Percentiles rank a stretch among this genome's conserved stretches.
These are phyloP conservation scores for Anolis apletophallus DNA, from an alignment of 2,797 vertebrate species.

Conservation along the genomic window DNA sequence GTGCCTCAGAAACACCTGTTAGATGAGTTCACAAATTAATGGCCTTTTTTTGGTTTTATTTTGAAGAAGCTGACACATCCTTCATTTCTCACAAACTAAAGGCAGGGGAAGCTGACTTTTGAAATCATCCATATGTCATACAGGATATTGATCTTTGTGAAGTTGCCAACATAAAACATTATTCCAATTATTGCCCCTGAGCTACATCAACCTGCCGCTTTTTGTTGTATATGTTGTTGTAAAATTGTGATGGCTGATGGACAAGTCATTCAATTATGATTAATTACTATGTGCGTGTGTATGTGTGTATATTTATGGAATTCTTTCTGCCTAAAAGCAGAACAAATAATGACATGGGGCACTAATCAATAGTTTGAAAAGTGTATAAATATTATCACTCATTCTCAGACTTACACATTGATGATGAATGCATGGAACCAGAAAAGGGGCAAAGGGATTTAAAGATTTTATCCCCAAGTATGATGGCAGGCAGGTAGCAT, in stretches of 20 bases:
- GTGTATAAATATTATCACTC: slow-evolving; percentile 9
- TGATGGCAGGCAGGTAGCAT: neutral
- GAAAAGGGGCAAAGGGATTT: neutral
- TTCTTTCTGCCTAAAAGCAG: slow-evolving; percentile 14
- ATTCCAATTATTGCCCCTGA: slow-evolving; percentile 58
- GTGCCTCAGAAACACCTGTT: slow-evolving; percentile 58
- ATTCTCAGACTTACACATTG: neutral
- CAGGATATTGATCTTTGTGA: slow-evolving; percentile 47
- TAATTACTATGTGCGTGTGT: slow-evolving; percentile 34
- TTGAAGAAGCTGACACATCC: slow-evolving; percentile 46
- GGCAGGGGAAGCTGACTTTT: slow-evolving; percentile 54
- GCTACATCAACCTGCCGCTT: slow-evolving; percentile 33
- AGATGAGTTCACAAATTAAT: slow-evolving; percentile 62
- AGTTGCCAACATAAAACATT: slow-evolving; percentile 39
- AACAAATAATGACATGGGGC: slow-evolving; percentile 1
- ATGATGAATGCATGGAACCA: neutral
- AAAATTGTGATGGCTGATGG: slow-evolving; percentile 49
- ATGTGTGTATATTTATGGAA: neutral
- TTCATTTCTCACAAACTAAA: slow-evolving; percentile 44
- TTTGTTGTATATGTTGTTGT: slow-evolving; percentile 33
- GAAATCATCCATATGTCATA: slow-evolving; percentile 51
- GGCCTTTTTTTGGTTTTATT: neutral
- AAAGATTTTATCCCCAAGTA: neutral
- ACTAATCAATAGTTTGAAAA: neutral
- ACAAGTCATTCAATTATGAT: slow-evolving; percentile 57